phyloP scores from a whole-genome alignment of 2,888 invertebrate genomes.

The Macaria liturata region DNA sequence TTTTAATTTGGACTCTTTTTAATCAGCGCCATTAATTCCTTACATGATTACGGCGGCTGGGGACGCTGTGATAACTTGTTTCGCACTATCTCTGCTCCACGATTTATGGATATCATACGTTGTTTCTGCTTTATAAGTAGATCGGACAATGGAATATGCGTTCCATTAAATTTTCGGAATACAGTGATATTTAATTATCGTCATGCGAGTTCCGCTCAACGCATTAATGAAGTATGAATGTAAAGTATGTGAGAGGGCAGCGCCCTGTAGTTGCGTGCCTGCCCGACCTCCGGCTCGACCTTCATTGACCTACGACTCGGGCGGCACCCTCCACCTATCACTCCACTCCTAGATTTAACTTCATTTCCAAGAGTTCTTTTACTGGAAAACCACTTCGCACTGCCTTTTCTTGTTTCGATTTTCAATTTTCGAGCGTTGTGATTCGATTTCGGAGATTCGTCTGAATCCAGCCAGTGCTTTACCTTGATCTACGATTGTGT shows the following conservation, averaged over 20 bases:
- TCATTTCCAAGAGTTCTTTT: constrained; percentile 36
- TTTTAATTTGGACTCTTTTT: constrained; percentile 75
- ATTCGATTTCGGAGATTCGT: constrained; percentile 10
- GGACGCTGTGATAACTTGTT: constrained; percentile 33
- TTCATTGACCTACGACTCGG: constrained; percentile 62
- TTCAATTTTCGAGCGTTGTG: constrained; percentile 15
- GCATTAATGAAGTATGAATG: not conserved
- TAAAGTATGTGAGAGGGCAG: constrained; percentile 14
- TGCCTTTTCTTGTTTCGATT: constrained; percentile 15
- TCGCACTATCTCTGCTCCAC: constrained; percentile 27
- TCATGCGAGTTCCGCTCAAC: not conserved
- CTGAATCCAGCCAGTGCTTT: constrained; percentile 12
- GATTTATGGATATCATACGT: constrained; percentile 26
- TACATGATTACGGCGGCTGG: constrained; percentile 43
- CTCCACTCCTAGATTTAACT: constrained; percentile 44
- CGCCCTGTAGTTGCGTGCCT: constrained; percentile 59
- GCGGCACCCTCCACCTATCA: constrained; percentile 50
- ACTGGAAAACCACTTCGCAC: constrained; percentile 15
- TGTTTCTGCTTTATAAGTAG: constrained; percentile 1
- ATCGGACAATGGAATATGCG: not conserved
- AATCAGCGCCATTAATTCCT: constrained; percentile 66
- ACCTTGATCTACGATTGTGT: constrained; percentile 19
- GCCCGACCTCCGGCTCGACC: constrained; percentile 51
- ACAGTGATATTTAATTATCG: too few species aligned
- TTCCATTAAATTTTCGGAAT: too few species aligned